Evolutionary conservation across 2,797 vertebrate genomes (phyloP).

Genomic region (Rhinatrema bivittatum): DNA sequence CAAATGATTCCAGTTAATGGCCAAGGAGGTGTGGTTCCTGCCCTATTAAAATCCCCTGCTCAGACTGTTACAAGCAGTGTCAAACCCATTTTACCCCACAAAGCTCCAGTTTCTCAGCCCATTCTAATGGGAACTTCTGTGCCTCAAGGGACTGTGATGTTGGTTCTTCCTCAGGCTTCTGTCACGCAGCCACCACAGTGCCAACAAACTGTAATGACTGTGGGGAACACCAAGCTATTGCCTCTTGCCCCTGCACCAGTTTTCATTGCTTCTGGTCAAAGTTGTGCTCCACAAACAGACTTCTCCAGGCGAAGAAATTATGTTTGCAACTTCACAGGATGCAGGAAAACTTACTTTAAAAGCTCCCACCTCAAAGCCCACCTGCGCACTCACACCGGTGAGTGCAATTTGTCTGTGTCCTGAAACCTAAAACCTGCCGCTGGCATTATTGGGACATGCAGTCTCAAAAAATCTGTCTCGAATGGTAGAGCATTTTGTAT

Average conservation of each 20-base stretch:
- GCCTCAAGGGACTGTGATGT: constrained; percentile 84
- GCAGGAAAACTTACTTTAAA: constrained; percentile 97
- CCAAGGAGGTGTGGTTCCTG: constrained; percentile 67
- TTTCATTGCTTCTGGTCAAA: constrained; percentile 76
- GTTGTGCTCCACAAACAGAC: constrained; percentile 65
- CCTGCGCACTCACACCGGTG: constrained; percentile 93
- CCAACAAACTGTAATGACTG: constrained; percentile 61
- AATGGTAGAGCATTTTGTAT: constrained; percentile 24
- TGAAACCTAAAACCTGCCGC: background rate
- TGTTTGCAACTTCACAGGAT: constrained; percentile 81
- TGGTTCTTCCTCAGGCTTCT: constrained; percentile 77
- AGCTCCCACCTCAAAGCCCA: constrained; percentile 97
- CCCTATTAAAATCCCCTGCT: constrained; percentile 72
- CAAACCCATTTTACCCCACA: constrained; percentile 68
- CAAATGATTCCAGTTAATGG: constrained; percentile 80
- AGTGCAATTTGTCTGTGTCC: constrained; percentile 3
- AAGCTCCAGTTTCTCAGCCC: constrained; percentile 51
- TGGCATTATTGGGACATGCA: background rate
- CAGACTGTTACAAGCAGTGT: constrained; percentile 49
- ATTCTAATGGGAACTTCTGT: constrained; percentile 72
- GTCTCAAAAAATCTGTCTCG: background rate
- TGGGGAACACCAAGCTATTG: constrained; percentile 81
- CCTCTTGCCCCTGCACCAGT: constrained; percentile 88
- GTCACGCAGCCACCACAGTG: constrained; percentile 51
- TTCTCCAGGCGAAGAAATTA: constrained; percentile 88